These are phyloP conservation scores for Melitaea cinxia DNA, from an alignment of 1,140 invertebrate species.

Conservation along the genomic window DNA sequence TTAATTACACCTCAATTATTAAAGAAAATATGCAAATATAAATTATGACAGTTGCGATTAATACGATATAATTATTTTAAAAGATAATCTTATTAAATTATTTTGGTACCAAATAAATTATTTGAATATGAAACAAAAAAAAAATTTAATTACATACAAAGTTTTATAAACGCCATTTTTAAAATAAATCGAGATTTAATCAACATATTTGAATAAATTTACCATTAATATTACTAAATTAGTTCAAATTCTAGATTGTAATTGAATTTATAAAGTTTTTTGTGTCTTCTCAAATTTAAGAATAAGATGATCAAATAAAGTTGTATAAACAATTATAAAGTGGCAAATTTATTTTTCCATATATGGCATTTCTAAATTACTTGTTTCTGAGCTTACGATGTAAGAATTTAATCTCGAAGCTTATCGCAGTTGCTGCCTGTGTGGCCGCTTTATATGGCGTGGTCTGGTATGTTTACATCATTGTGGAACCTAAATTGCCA, in stretches of 20 bases:
- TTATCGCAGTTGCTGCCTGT: slow-evolving; percentile 31
- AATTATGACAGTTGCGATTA: background rate
- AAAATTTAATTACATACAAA: slow-evolving; percentile 8
- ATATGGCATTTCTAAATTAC: slow-evolving; percentile 35
- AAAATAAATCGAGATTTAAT: background rate
- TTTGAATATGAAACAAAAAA: background rate
- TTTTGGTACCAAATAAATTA: background rate
- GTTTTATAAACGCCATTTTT: background rate
- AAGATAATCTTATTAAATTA: background rate
- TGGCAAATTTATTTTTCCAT: slow-evolving; percentile 36
- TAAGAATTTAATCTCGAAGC: slow-evolving; percentile 38
- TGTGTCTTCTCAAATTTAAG: background rate
- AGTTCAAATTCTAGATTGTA: background rate
- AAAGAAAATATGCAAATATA: background rate
- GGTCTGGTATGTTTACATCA: slow-evolving; percentile 36
- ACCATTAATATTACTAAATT: background rate
- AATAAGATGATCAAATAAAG: slow-evolving; percentile 14
- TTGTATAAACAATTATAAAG: slow-evolving; percentile 27
- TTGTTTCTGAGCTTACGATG: slow-evolving; percentile 34
- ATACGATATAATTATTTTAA: background rate
- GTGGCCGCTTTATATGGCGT: slow-evolving; percentile 38
- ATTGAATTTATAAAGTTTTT: background rate
- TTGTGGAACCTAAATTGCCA: slow-evolving; percentile 33
- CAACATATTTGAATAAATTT: background rate
- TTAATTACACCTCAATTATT: background rate